Percentiles rank a stretch among this genome's conserved stretches.
Conservation (phyloP, 2,113 vertebrate genomes). For the Rhodinocichla rosea region DNA sequence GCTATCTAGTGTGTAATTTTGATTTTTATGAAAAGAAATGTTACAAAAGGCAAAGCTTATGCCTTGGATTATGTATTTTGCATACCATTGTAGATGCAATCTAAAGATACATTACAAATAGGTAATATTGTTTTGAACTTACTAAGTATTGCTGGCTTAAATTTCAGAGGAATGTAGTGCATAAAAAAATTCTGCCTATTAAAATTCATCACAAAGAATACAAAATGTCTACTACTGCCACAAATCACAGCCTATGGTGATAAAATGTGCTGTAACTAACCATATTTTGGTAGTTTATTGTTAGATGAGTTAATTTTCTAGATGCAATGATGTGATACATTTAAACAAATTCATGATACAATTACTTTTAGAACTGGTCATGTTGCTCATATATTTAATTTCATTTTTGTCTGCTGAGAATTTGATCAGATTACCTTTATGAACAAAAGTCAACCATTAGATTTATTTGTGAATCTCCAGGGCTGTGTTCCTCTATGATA, state of each 20-base stretch:
- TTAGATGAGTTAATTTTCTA: neutral
- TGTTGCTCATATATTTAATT: neutral
- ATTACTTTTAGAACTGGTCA: neutral
- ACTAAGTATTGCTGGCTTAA: neutral
- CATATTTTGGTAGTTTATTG: neutral
- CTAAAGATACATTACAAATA: neutral
- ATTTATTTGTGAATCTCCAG: neutral
- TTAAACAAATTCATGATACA: neutral
- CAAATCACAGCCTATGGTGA: neutral
- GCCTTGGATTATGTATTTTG: neutral
- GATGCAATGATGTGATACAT: neutral
- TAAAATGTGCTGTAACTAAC: neutral
- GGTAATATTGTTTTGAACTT: neutral
- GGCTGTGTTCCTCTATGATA: neutral
- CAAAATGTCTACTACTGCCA: neutral
- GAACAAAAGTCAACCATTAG: neutral
- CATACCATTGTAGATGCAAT: neutral
- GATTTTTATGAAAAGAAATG: neutral
- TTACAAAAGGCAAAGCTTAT: neutral
- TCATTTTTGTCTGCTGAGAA: neutral
- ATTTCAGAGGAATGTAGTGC: neutral
- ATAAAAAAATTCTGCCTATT: neutral
- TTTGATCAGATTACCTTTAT: constrained; percentile 12
- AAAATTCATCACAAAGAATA: neutral
- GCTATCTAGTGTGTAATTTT: neutral